These are phyloP conservation scores for Cheilosia vernalis DNA, from an alignment of 2,888 invertebrate genomes.

Conservation along the genomic window DNA sequence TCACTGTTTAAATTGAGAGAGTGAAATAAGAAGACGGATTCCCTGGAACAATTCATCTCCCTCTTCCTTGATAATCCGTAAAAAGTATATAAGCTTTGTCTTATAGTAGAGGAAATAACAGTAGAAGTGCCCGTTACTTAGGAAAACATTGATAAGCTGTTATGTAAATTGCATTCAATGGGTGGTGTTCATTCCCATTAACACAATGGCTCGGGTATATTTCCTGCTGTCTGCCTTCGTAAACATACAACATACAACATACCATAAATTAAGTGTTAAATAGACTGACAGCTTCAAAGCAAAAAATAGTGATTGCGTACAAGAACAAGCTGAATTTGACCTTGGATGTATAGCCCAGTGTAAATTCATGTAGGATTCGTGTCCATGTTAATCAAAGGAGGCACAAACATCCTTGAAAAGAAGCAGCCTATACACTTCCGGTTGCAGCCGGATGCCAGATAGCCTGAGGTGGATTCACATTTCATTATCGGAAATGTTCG, in stretches of 20 bases:
- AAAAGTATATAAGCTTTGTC: slow-evolving; percentile 10
- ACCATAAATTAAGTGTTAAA: no score
- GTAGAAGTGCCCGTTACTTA: slow-evolving; percentile 10
- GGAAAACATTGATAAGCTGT: slow-evolving; percentile 45
- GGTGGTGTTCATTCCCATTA: not conserved
- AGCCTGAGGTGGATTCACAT: no score
- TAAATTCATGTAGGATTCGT: no score
- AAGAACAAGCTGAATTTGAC: no score
- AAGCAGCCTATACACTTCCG: no score
- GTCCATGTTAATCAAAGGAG: no score
- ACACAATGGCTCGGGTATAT: not conserved
- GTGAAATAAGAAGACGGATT: slow-evolving; percentile 8
- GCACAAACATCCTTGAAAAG: no score
- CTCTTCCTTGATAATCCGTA: slow-evolving; percentile 26
- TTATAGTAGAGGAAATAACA: not conserved
- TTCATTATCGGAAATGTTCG: no score
- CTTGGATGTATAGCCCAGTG: no score
- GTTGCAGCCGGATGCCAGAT: no score
- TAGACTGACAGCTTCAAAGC: no score
- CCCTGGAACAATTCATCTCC: slow-evolving; percentile 42
- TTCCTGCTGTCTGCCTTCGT: not conserved
- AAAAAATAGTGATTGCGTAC: no score
- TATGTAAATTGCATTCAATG: slow-evolving; percentile 39
- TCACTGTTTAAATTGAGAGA: slow-evolving; percentile 31
- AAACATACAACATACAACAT: not conserved